Evolutionary conservation across 1,140 invertebrate genomes (phyloP).

Genomic region (Cyrtorhinus lividipennis): DNA sequence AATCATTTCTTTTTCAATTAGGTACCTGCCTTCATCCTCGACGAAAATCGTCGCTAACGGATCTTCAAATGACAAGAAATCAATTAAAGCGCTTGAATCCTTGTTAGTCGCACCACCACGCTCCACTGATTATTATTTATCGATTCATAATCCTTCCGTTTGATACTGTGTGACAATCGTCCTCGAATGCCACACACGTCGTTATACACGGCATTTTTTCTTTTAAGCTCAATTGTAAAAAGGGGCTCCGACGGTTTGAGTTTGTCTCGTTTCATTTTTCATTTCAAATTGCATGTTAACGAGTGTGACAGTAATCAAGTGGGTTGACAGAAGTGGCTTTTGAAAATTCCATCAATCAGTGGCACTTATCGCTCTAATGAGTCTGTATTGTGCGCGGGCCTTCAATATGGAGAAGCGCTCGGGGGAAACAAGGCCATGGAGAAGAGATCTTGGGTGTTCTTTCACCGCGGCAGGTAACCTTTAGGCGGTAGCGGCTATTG

Average conservation of each 20-base stretch:
- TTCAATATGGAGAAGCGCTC: background rate
- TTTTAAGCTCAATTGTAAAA: background rate
- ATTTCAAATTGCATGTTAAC: background rate
- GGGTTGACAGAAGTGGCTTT: constrained; percentile 8
- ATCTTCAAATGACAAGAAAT: background rate
- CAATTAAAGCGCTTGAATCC: background rate
- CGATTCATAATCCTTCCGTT: background rate
- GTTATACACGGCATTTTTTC: background rate
- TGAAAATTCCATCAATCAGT: constrained; percentile 6
- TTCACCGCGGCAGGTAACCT: too few relatives aligned
- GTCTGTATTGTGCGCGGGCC: background rate
- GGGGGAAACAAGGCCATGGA: too few relatives aligned
- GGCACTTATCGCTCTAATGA: constrained; percentile 8
- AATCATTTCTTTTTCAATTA: too few relatives aligned
- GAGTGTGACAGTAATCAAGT: constrained; percentile 7
- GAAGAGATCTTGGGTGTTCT: too few relatives aligned
- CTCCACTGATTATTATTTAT: constrained; percentile 2
- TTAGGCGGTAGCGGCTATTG: too few relatives aligned
- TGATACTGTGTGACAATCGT: background rate
- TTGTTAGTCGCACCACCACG: background rate
- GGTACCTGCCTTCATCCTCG: background rate
- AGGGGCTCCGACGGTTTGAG: too few relatives aligned
- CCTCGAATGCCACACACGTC: background rate
- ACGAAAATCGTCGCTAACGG: background rate
- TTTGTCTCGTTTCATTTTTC: background rate